Conservation (phyloP, 2,113 vertebrate genomes). For the Anser cygnoides region DNA sequence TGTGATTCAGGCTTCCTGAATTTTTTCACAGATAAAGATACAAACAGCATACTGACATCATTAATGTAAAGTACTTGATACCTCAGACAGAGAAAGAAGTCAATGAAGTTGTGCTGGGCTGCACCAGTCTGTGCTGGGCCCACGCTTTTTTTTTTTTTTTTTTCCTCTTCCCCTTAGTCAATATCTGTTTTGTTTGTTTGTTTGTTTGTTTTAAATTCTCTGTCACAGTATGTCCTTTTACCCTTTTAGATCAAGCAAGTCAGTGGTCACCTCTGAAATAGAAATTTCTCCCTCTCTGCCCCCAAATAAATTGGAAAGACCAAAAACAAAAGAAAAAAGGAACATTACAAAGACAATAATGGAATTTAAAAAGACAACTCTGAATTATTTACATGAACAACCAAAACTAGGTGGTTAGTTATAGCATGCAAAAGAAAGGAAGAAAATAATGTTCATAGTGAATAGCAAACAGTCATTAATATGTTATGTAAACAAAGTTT, state of each 20-base stretch:
- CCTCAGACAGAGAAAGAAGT: background rate
- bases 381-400: background rate
- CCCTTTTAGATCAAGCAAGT: background rate
- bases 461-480: slow-evolving; percentile 2
- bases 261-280: background rate
- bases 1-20: background rate
- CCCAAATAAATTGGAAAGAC: background rate
- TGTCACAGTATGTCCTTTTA: background rate
- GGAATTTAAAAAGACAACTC: background rate
- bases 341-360: background rate
- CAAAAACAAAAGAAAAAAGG: background rate
- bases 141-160: background rate
- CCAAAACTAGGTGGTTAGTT: background rate
- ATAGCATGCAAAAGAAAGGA: background rate
- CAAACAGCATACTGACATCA: background rate
- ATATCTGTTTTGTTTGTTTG: background rate
- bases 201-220: background rate
- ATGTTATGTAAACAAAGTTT: background rate
- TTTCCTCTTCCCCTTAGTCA: background rate
- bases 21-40: background rate
- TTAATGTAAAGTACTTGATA: background rate
- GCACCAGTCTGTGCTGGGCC: background rate
- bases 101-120: background rate
- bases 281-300: background rate
- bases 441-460: background rate